Evolutionary conservation across 2,797 vertebrate species (phyloP).

Genomic region (Cygnus olor): DNA sequence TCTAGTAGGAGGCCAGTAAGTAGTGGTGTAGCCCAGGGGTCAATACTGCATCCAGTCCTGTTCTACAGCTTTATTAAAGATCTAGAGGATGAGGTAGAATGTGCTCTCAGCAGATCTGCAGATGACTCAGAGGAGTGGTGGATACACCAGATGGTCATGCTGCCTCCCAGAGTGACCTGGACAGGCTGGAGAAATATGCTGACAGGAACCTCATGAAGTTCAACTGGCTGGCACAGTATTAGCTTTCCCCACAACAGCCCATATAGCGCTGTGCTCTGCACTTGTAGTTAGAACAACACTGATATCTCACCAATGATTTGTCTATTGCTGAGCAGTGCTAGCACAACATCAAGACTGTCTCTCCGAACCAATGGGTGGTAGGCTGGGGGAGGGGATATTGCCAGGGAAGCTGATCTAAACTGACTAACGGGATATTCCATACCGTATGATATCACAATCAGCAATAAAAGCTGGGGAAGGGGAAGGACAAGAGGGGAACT

Average conservation of each 20-base stretch:
- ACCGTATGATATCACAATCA: not conserved
- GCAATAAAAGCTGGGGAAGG: not conserved
- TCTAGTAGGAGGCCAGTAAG: not conserved
- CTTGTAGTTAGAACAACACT: not conserved
- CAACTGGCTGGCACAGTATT: not conserved
- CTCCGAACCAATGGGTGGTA: too few species aligned
- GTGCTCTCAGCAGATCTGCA: not conserved
- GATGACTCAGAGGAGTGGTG: not conserved
- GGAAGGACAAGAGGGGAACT: too few species aligned
- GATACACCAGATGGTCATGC: rapidly evolving
- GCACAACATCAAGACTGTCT: not conserved
- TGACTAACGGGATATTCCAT: not conserved
- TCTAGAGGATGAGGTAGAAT: not conserved
- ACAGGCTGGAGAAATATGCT: not conserved
- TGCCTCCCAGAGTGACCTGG: not conserved
- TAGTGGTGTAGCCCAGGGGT: not conserved
- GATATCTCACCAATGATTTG: not conserved
- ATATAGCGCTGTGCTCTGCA: not conserved
- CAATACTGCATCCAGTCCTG: not conserved
- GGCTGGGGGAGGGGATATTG: not conserved
- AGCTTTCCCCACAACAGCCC: not conserved
- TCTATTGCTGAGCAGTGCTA: not conserved
- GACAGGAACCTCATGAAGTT: not conserved
- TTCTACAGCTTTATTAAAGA: not conserved
- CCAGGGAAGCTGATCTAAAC: not conserved